Evolutionary conservation across 1,140 invertebrate species (phyloP).

Genomic region (Danaus melanippus): DNA sequence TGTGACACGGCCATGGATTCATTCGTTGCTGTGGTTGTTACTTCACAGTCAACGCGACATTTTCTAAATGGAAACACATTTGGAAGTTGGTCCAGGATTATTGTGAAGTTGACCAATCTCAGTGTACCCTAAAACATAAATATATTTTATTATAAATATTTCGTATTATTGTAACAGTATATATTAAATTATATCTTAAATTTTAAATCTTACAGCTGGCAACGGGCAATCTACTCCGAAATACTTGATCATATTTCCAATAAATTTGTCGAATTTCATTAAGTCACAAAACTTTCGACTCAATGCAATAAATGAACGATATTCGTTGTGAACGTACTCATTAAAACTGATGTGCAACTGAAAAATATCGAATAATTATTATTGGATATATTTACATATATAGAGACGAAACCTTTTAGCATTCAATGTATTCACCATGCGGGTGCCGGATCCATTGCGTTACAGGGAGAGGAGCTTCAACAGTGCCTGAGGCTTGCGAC

Average conservation of each 20-base stretch:
- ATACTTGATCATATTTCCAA: background rate
- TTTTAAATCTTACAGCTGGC: conserved; percentile 28
- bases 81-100: conserved; percentile 23
- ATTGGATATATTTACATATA: too few relatives aligned
- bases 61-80: conserved; percentile 33
- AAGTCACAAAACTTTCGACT: conserved; percentile 31
- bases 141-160: too few relatives aligned
- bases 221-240: conserved; percentile 28
- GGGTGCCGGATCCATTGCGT: too few relatives aligned
- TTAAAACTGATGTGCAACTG: conserved; percentile 28
- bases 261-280: conserved; percentile 16
- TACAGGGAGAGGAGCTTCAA: too few relatives aligned
- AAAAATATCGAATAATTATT: background rate
- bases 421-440: too few relatives aligned
- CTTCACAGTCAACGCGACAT: conserved; percentile 14
- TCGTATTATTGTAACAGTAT: background rate
- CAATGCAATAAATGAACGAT: conserved; percentile 31
- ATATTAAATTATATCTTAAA: conserved; percentile 2
- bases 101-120: conserved; percentile 24
- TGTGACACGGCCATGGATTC: conserved; percentile 10
- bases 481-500: too few relatives aligned
- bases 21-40: conserved; percentile 3
- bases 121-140: conserved; percentile 21
- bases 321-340: conserved; percentile 35
- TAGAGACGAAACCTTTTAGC: too few relatives aligned